Evolutionary conservation across 2,888 invertebrate genomes (phyloP).

Genomic region (Drosophila recens): DNA sequence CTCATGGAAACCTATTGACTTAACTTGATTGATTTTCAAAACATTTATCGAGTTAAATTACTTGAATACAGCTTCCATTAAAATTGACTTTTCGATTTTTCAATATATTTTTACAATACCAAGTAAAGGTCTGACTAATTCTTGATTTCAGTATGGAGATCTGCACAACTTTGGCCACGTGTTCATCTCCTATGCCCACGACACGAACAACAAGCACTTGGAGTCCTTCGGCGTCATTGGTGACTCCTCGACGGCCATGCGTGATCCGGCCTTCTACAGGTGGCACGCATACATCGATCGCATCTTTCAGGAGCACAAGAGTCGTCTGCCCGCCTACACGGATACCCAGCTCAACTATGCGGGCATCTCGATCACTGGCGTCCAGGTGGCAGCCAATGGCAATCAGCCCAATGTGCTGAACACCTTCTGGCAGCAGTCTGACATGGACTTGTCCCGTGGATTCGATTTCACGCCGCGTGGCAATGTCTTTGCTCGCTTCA

Average conservation of each 20-base stretch:
- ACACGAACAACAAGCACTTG: conserved; percentile 90
- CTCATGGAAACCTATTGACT: too few species aligned
- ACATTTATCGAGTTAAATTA: too few species aligned
- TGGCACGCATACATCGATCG: conserved; percentile 93
- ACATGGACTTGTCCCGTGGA: conserved; percentile 91
- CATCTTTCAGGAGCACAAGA: conserved; percentile 91
- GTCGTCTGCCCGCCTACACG: conserved; percentile 89
- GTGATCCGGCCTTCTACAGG: conserved; percentile 94
- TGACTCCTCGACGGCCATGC: conserved; percentile 93
- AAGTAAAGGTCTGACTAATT: not conserved
- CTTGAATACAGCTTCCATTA: too few species aligned
- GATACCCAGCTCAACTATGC: conserved; percentile 77
- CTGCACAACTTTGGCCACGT: conserved; percentile 91
- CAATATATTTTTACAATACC: too few species aligned
- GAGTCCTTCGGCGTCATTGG: conserved; percentile 94
- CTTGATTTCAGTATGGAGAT: conserved; percentile 88
- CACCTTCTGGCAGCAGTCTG: conserved; percentile 93
- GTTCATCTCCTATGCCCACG: conserved; percentile 91
- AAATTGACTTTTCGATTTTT: too few species aligned
- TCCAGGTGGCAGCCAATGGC: conserved; percentile 86
- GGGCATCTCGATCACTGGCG: conserved; percentile 87
- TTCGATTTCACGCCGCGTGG: conserved; percentile 93
- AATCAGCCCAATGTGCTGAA: conserved; percentile 87
- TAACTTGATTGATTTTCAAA: too few species aligned
- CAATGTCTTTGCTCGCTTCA: conserved; percentile 89